Conservation (phyloP, 2,888 invertebrate genomes). For the Drosophila rubida region DNA sequence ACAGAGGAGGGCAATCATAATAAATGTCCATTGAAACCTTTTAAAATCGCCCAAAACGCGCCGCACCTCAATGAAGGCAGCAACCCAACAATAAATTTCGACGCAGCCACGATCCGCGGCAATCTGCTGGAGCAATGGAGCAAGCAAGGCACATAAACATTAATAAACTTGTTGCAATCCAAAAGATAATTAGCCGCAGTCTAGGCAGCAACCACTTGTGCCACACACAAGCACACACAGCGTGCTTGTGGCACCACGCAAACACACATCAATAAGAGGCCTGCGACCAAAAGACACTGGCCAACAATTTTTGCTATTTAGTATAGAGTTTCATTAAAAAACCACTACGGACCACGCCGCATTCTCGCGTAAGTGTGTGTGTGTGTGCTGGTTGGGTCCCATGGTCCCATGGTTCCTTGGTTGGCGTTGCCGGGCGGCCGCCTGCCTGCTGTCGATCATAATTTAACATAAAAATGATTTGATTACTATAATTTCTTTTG, state of each 20-base stretch:
- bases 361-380: constrained; percentile 12
- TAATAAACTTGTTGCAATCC: constrained; percentile 81
- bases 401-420: neutral
- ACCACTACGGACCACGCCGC: constrained; percentile 46
- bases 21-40: constrained; percentile 81
- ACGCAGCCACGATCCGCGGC: constrained; percentile 53
- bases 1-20: constrained; percentile 71
- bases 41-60: constrained; percentile 79
- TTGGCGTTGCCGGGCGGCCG: constrained; percentile 34
- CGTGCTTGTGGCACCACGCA: neutral
- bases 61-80: constrained; percentile 79
- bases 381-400: constrained; percentile 33
- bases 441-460: constrained; percentile 80
- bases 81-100: constrained; percentile 75
- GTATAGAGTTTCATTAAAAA: constrained; percentile 80
- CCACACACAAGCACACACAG: constrained; percentile 34
- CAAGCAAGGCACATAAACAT: too few species aligned
- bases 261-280: constrained; percentile 41
- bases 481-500: constrained; percentile 80
- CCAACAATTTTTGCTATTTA: constrained; percentile 77
- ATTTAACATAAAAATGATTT: constrained; percentile 81
- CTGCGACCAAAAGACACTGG: constrained; percentile 41
- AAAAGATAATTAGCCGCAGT: constrained; percentile 77
- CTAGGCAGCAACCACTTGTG: constrained; percentile 59
- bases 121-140: too few species aligned